phyloP scores from a whole-genome alignment of 2,113 vertebrate genomes.

The Mellivora capensis region DNA sequence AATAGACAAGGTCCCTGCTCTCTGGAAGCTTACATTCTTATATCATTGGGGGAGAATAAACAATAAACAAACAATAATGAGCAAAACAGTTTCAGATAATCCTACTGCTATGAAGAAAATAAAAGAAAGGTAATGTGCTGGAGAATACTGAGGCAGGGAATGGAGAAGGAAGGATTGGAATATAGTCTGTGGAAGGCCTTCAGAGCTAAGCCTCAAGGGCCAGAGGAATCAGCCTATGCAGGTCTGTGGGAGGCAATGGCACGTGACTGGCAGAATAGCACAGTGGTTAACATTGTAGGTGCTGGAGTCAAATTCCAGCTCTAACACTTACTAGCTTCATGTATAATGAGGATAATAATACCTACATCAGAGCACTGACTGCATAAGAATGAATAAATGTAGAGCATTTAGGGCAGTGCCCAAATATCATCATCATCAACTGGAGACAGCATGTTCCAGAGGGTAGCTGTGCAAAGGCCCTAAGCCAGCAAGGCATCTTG shows the following conservation, averaged over 20 bases:
- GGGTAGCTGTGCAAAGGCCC: neutral
- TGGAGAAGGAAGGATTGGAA: neutral
- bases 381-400: neutral
- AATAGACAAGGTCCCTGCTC: neutral
- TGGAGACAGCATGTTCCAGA: neutral
- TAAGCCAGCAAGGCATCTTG: neutral
- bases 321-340: neutral
- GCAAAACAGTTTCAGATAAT: neutral
- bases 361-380: neutral
- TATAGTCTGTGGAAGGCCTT: neutral
- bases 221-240: neutral
- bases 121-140: neutral
- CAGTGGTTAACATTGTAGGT: neutral
- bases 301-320: neutral
- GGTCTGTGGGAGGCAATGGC: neutral
- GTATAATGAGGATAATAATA: neutral
- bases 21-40: constrained; percentile 9
- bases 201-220: neutral
- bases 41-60: neutral
- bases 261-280: neutral
- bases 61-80: constrained; percentile 6
- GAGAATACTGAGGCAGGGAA: neutral
- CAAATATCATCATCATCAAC: neutral
- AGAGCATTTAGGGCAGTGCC: neutral
- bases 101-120: neutral